A percentile compares a stretch with the other conserved stretches of the same genome.
Evolutionary conservation across 1,140 invertebrate species (phyloP).

Genomic region (Phenacoccus solenopsis): DNA sequence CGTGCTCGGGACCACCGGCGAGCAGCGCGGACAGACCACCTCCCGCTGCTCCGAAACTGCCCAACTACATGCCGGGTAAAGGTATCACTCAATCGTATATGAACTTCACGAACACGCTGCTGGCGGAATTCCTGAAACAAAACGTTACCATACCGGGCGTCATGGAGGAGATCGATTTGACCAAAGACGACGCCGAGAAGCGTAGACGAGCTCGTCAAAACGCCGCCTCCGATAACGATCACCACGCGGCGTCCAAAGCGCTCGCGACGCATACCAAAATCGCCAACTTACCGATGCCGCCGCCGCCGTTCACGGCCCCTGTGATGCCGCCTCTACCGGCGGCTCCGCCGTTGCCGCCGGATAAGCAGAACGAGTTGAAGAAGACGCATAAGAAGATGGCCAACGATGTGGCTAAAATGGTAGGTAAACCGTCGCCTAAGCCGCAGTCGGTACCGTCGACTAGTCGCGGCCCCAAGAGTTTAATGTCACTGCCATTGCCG

Average conservation of each 20-base stretch:
- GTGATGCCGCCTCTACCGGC: not conserved
- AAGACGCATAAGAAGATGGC: not conserved
- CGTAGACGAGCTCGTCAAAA: not conserved
- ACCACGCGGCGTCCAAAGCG: not conserved
- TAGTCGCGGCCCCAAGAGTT: not conserved
- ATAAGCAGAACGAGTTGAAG: not conserved
- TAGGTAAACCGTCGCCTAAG: not conserved
- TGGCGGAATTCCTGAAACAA: not conserved
- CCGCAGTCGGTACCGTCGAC: not conserved
- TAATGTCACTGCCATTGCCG: constrained; percentile 8
- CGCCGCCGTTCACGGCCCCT: not conserved
- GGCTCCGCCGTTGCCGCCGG: not conserved
- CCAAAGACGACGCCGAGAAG: not conserved
- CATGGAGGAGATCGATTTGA: not conserved
- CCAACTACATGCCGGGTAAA: not conserved
- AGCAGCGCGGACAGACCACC: not conserved
- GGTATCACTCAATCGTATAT: not conserved
- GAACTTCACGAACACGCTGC: not conserved
- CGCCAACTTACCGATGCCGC: not conserved
- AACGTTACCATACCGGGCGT: not conserved
- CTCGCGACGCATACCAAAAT: not conserved
- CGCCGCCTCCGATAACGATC: not conserved
- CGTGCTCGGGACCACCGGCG: not conserved
- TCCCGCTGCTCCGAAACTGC: not conserved
- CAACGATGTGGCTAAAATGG: not conserved